A percentile compares a stretch with the other conserved stretches of the same genome.
phyloP scores from a whole-genome alignment of 1,140 invertebrate species.

The Diuraphis noxia region DNA sequence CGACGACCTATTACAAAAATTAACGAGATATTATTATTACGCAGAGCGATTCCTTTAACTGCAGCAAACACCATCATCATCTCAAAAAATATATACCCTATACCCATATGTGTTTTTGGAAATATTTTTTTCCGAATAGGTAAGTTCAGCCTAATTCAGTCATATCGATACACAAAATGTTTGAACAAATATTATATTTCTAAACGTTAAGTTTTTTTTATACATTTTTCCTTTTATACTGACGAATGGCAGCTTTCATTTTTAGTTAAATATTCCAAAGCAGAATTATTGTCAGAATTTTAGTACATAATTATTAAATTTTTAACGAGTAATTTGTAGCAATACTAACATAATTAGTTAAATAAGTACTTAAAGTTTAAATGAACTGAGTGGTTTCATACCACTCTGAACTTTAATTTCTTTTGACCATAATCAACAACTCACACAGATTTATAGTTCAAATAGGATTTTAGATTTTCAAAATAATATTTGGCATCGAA shows the following conservation, averaged over 20 bases:
- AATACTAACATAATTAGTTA: no score
- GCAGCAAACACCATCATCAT: neutral
- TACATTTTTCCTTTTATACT: accelerated
- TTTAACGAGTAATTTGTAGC: neutral
- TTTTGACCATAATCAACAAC: neutral
- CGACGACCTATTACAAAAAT: neutral
- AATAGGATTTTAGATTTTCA: neutral
- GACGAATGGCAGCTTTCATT: accelerated
- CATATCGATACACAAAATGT: no score
- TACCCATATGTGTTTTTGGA: no score
- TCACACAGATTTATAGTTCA: neutral
- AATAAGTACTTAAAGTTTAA: neutral
- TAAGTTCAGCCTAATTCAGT: no score
- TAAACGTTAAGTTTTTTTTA: no score
- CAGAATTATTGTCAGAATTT: neutral
- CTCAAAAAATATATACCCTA: no score
- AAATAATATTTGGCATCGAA: neutral
- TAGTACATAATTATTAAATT: neutral
- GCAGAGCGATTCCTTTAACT: neutral
- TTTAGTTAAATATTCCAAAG: neutral
- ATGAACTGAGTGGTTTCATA: neutral
- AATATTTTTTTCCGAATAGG: neutral
- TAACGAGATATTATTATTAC: neutral
- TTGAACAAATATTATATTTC: no score
- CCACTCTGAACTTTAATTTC: neutral